These are phyloP conservation scores for Murina feae DNA, from an alignment of 2,113 vertebrate species.

Conservation along the genomic window DNA sequence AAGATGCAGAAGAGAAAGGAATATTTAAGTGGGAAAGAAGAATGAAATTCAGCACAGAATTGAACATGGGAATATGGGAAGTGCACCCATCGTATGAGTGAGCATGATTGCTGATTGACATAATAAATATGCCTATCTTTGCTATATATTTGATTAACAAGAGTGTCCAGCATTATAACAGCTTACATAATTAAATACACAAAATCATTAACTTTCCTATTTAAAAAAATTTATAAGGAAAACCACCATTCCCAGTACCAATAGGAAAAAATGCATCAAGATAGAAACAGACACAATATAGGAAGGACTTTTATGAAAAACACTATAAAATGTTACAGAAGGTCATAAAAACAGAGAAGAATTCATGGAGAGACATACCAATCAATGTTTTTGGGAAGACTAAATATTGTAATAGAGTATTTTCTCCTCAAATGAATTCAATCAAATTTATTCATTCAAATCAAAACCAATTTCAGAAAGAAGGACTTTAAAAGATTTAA, in stretches of 20 bases:
- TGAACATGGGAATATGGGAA: neutral
- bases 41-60: neutral
- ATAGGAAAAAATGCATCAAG: neutral
- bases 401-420: neutral
- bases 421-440: neutral
- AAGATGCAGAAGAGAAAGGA: neutral
- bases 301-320: neutral
- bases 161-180: neutral
- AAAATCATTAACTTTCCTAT: neutral
- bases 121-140: neutral
- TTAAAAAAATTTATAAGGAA: neutral
- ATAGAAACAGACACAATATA: neutral
- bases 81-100: neutral
- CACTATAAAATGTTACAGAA: neutral
- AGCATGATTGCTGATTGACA: neutral
- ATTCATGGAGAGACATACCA: neutral
- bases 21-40: neutral
- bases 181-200: neutral
- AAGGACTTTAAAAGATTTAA: neutral
- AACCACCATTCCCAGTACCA: neutral
- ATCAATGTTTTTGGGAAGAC: neutral
- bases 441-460: slow-evolving; percentile 23
- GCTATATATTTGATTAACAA: neutral
- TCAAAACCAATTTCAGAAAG: slow-evolving; percentile 15
- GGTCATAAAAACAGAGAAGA: neutral